phyloP scores from a whole-genome alignment of 2,888 invertebrate species.

The Meganola albula region DNA sequence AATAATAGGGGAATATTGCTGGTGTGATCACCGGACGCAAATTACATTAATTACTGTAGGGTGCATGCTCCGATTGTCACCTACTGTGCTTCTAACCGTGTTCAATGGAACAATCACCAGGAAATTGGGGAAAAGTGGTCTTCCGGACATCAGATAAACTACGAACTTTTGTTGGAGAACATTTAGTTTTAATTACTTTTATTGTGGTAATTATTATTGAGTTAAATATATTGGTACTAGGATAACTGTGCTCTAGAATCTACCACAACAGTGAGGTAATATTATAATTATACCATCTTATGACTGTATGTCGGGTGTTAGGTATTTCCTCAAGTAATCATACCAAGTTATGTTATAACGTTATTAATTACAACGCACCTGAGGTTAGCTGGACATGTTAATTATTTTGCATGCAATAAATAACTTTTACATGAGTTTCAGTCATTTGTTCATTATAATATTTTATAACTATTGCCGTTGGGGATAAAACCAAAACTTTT shows the following conservation, averaged over 20 bases:
- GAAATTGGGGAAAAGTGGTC: constrained; percentile 38
- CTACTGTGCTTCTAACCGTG: constrained; percentile 16
- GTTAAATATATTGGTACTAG: constrained; percentile 1
- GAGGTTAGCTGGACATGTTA: too few relatives aligned
- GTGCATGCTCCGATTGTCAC: constrained; percentile 33
- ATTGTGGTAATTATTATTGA: constrained; percentile 11
- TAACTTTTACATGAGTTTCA: too few relatives aligned
- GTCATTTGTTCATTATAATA: too few relatives aligned
- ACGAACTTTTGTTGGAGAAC: constrained; percentile 15
- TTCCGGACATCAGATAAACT: constrained; percentile 28
- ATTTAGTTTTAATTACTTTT: constrained; percentile 19
- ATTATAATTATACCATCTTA: too few relatives aligned
- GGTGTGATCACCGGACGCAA: constrained; percentile 42
- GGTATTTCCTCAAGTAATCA: too few relatives aligned
- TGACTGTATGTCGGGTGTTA: too few relatives aligned
- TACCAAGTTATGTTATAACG: too few relatives aligned
- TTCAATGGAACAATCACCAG: constrained; percentile 35
- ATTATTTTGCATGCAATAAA: too few relatives aligned
- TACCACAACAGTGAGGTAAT: too few relatives aligned
- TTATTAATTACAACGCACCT: too few relatives aligned
- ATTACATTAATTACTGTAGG: constrained; percentile 50
- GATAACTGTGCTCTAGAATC: neutral
- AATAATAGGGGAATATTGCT: constrained; percentile 31
- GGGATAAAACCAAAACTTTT: too few relatives aligned
- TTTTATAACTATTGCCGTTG: too few relatives aligned